phyloP scores from a whole-genome alignment of 2,888 invertebrate species.

The Yponomeuta cagnagella region DNA sequence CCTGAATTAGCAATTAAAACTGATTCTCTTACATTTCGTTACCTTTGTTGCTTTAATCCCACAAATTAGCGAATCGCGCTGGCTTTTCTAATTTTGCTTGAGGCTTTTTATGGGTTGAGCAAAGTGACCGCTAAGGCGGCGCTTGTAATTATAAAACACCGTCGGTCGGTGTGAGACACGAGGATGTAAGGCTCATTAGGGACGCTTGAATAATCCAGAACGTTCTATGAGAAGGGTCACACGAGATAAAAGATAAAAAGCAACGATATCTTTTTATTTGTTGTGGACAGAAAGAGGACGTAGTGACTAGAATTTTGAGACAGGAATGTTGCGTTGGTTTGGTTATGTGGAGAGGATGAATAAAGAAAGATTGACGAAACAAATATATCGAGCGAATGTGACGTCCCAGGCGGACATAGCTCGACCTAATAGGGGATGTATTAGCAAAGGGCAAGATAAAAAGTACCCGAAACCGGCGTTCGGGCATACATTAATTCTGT shows the following conservation, averaged over 20 bases:
- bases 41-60: neutral
- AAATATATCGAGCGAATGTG: too few species aligned
- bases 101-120: neutral
- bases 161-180: neutral
- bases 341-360: too few species aligned
- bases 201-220: conserved; percentile 11
- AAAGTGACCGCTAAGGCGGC: neutral
- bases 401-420: too few species aligned
- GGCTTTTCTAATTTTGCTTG: neutral
- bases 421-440: too few species aligned
- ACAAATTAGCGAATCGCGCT: neutral
- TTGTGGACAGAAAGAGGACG: too few species aligned
- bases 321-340: too few species aligned
- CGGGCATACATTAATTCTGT: too few species aligned
- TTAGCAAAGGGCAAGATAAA: too few species aligned
- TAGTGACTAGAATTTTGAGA: too few species aligned
- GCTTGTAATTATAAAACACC: neutral
- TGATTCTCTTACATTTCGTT: neutral
- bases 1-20: neutral
- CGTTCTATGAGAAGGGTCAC: conserved; percentile 10
- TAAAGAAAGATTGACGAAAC: too few species aligned
- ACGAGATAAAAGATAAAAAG: conserved; percentile 7
- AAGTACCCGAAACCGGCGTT: too few species aligned
- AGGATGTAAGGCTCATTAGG: conserved; percentile 8
- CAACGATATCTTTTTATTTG: neutral